These are phyloP conservation scores for Molossus molossus DNA, from an alignment of 2,797 vertebrate species.

Conservation along the genomic window DNA sequence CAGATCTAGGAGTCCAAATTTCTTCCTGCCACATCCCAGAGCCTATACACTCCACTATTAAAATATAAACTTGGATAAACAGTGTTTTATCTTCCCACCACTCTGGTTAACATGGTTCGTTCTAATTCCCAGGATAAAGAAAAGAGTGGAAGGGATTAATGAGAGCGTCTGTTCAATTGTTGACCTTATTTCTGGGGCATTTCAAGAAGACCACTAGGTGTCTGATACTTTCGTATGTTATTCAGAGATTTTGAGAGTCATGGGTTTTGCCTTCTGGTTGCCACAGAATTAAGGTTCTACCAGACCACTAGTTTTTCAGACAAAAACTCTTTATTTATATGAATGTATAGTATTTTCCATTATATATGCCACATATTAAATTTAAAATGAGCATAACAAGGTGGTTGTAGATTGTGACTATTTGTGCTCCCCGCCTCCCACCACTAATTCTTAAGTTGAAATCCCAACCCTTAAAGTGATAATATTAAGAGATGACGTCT, in stretches of 20 bases:
- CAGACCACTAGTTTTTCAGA: not conserved
- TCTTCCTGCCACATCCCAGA: not conserved
- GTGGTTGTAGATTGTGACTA: not conserved
- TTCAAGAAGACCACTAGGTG: not conserved
- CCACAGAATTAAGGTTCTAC: not conserved
- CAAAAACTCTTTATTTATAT: not conserved
- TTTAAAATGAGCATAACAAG: not conserved
- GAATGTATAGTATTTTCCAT: not conserved
- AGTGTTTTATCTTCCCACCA: not conserved
- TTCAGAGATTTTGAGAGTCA: not conserved
- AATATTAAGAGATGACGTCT: not conserved
- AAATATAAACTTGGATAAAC: not conserved
- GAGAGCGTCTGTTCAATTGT: not conserved
- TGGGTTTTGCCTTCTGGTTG: not conserved
- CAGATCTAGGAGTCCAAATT: not conserved
- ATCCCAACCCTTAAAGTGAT: not conserved
- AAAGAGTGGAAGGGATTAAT: not conserved
- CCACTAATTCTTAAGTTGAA: not conserved
- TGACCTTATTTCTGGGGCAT: not conserved
- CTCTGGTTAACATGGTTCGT: not conserved
- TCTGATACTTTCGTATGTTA: not conserved
- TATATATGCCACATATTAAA: not conserved
- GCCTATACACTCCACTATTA: not conserved
- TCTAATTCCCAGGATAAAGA: conserved; percentile 5
- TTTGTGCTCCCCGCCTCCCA: not conserved